These are phyloP conservation scores for Plotosus lineatus DNA, from an alignment of 2,113 vertebrate species.

Conservation along the genomic window DNA sequence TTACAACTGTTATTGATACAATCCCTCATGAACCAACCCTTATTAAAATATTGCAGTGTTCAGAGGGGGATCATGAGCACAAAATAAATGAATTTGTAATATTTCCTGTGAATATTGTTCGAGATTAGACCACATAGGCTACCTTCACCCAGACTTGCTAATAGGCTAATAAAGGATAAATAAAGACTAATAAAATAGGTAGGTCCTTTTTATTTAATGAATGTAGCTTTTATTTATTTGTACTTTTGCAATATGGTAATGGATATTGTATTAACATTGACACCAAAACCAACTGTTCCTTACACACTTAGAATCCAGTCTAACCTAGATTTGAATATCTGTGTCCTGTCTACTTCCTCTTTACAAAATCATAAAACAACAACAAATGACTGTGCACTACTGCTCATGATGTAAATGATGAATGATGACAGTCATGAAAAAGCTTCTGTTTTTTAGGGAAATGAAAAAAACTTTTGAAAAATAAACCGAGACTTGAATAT, in stretches of 20 bases:
- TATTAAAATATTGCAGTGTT: background rate
- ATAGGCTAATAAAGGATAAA: background rate
- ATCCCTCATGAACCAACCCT: background rate
- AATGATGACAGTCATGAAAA: background rate
- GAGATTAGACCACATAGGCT: background rate
- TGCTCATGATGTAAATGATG: background rate
- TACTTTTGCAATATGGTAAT: background rate
- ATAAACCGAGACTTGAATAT: background rate
- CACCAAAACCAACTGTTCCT: background rate
- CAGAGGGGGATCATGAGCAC: background rate
- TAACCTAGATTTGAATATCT: background rate
- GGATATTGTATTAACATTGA: background rate
- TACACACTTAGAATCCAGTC: background rate
- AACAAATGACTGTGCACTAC: background rate
- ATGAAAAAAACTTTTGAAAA: background rate
- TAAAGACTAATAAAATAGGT: background rate
- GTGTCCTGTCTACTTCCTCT: background rate
- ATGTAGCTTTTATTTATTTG: conserved; percentile 15
- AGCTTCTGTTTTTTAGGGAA: background rate
- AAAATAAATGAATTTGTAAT: background rate
- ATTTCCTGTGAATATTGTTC: background rate
- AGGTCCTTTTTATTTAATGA: background rate
- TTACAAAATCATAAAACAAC: no score
- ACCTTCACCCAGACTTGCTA: background rate
- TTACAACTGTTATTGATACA: background rate